Evolutionary conservation across 2,113 vertebrate species (phyloP), one percentile per base, ranked within the genome.

Genomic region (Glaucidium brasilianum): DNA sequence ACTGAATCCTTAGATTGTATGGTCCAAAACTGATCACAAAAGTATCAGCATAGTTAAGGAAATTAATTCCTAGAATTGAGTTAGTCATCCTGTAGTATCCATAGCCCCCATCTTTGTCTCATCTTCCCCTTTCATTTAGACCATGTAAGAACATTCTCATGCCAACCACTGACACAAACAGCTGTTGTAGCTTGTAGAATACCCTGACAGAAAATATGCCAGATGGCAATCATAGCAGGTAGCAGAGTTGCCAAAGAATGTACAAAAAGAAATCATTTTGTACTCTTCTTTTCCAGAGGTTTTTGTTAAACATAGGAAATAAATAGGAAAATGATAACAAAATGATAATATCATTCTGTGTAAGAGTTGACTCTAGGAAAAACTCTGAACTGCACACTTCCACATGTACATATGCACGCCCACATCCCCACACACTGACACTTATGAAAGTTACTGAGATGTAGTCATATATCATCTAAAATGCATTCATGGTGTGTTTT

Each of bases 261-360:
- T 68, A 87, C 32, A 58, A 92, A 94, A 94, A 59, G 5, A 52
- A 66, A 74, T 59, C 45, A 81, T 77, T 88, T 84, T 91, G 6
- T 58, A 26, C 21, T 89, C 29, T 92, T 49, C 22, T 76, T 91
- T 93, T 95, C 59, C 4, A 11, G 34, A 80, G 29, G 34, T 55
- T 53, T 94, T 60, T 95, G 47, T 84, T 97, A 91, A 92, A 91
- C 81, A 74, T 82, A 34, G 67, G 29, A 83, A 94, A 53, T 86
- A 59, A 95, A 53, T 69, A 91, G n/a, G 23, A 35, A 94, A 80
- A 49, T 3, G 47, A 34, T 80, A 79, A 50, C 27, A 63, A 84
- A 77, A 75, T 63, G 10, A 9, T 53, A 64, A 37, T 59, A 66
- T 32, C 17, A 64, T 64, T 90, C 30, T 66, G 20, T 58, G 25